phyloP scores from a whole-genome alignment of 2,888 invertebrate species.

The Schizotus pectinicornis region DNA sequence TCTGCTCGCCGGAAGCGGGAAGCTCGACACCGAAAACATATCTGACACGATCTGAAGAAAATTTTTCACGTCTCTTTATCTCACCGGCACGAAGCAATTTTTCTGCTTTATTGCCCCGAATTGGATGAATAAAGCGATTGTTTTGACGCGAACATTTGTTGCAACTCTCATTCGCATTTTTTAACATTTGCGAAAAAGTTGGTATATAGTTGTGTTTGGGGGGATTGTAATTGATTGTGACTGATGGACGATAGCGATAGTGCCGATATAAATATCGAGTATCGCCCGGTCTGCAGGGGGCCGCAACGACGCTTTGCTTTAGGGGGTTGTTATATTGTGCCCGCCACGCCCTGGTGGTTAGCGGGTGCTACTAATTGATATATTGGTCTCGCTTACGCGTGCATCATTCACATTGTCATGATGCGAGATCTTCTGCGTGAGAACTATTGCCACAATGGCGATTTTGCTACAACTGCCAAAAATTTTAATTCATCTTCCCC shows the following conservation, averaged over 20 bases:
- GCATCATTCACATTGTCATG: constrained; percentile 28
- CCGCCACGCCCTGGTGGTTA: constrained; percentile 55
- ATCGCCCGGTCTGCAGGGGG: constrained; percentile 36
- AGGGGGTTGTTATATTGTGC: constrained; percentile 41
- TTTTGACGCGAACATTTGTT: background rate
- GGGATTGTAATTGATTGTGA: constrained; percentile 35
- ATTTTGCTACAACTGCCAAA: no score
- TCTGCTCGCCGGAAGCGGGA: constrained; percentile 31
- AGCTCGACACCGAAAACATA: constrained; percentile 30
- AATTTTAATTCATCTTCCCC: no score
- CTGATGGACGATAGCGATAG: constrained; percentile 37
- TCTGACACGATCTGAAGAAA: constrained; percentile 33
- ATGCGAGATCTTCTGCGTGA: no score
- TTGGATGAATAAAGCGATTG: background rate
- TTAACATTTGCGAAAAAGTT: background rate
- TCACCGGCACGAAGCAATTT: constrained; percentile 11
- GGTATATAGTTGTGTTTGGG: constrained; percentile 1
- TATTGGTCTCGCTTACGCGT: constrained; percentile 49
- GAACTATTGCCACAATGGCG: no score
- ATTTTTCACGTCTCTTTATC: constrained; percentile 16
- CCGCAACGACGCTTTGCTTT: constrained; percentile 29
- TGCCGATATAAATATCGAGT: constrained; percentile 40
- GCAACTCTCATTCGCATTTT: no score
- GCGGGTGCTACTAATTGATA: constrained; percentile 58
- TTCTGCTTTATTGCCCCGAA: constrained; percentile 5